These are phyloP conservation scores for Heliconius hermathena DNA, from an alignment of 1,140 invertebrate genomes.

Conservation along the genomic window DNA sequence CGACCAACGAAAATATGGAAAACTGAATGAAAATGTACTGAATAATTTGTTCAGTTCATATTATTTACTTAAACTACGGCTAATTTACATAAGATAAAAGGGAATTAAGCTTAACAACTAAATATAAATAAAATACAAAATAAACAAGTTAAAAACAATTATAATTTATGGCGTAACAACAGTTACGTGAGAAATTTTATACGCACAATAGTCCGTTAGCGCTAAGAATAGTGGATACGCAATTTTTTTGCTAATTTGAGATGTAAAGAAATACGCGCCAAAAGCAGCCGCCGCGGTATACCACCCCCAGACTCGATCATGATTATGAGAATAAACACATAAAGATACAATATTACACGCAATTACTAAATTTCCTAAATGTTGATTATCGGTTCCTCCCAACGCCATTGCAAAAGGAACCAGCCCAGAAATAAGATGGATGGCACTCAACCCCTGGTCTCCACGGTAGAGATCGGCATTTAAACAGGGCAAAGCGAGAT, in stretches of 20 bases:
- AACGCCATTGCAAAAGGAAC: constrained; percentile 62
- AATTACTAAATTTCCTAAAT: constrained; percentile 59
- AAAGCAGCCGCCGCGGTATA: constrained; percentile 62
- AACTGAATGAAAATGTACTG: neutral
- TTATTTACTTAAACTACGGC: too few relatives aligned
- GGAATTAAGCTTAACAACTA: too few relatives aligned
- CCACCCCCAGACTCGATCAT: constrained; percentile 60
- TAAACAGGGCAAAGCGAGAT: constrained; percentile 66
- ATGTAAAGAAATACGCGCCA: constrained; percentile 58
- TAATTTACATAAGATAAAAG: too few relatives aligned
- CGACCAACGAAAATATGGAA: neutral
- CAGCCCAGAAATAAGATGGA: constrained; percentile 63
- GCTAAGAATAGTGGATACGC: constrained; percentile 60
- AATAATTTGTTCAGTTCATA: too few relatives aligned
- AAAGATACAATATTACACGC: constrained; percentile 63
- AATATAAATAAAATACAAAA: neutral
- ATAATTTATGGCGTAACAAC: constrained; percentile 23
- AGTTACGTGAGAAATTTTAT: constrained; percentile 52
- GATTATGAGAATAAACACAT: constrained; percentile 52
- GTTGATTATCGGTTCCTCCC: constrained; percentile 53
- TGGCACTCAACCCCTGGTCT: constrained; percentile 45
- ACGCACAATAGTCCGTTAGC: constrained; percentile 63
- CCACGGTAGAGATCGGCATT: constrained; percentile 63
- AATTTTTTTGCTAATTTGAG: constrained; percentile 46
- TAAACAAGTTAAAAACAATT: neutral